These are phyloP conservation scores for Rhombomys opimus DNA, from an alignment of 2,113 vertebrate species.

Conservation along the genomic window DNA sequence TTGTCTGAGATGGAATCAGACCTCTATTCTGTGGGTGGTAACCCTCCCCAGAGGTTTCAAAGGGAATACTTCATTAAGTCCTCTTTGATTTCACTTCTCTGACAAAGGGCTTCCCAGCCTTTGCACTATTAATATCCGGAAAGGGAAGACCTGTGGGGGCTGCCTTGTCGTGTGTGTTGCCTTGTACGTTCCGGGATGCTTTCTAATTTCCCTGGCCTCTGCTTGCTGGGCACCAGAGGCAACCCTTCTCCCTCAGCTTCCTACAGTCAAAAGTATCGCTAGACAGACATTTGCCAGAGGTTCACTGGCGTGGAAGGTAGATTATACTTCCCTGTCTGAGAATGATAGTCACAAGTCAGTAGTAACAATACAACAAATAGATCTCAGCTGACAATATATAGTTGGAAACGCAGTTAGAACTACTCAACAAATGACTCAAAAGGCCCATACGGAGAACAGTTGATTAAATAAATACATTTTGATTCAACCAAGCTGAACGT, in stretches of 20 bases:
- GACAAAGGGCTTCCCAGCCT: background rate
- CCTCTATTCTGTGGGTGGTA: background rate
- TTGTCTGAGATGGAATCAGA: background rate
- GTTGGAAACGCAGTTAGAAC: background rate
- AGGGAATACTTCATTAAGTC: background rate
- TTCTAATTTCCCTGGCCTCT: background rate
- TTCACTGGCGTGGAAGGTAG: background rate
- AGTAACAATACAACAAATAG: background rate
- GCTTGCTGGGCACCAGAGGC: background rate
- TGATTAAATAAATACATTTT: background rate
- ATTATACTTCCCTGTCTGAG: background rate
- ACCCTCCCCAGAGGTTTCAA: background rate
- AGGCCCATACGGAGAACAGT: background rate
- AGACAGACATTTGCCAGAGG: background rate
- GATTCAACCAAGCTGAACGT: background rate
- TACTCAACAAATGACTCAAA: conserved; percentile 15
- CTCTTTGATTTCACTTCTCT: conserved; percentile 35
- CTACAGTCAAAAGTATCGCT: background rate
- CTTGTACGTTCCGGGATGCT: background rate
- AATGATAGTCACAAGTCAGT: background rate
- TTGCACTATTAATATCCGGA: background rate
- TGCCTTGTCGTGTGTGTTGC: background rate
- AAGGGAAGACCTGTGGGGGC: background rate
- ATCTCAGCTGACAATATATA: background rate
- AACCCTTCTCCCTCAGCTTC: background rate